Evolutionary conservation across 2,888 invertebrate species (phyloP), one percentile per base, ranked within the genome.

Genomic region (Pristionchus fissidentatus): DNA sequence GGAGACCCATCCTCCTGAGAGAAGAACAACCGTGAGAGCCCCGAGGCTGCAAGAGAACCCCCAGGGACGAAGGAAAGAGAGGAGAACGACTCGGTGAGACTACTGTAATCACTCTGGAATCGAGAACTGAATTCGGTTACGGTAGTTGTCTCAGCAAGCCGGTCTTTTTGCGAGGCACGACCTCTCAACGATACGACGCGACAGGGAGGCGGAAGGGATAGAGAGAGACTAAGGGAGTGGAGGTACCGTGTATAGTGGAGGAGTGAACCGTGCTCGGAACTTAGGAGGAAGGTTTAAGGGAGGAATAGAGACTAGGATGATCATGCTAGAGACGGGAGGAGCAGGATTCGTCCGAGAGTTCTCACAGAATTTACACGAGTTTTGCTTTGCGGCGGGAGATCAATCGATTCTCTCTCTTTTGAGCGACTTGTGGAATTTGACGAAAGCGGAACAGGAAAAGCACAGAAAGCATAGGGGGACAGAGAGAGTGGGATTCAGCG

Each of bases 1-100:
- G 90, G 90, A 35, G 90, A 89, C 52, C 85, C 87, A 60, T 90
- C 90, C 83, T 90, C 89, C 89, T 90, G 88, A 81, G 10, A 81
- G 57, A 35, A 57, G 57, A 41, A 46, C 29, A 19, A 78, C 49
- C 32, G 52, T 15, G 41, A 15, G 41, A n/a, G 41, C 29, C 38
- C 75, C 55, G n/a, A 79, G 55, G 26, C 5, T n/a, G 38, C 32
- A 41, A 79, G n/a, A 41, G 57, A 79, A 13, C 29, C n/a, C 29
- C 22, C 38, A n/a, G 1, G 29, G 75, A 22, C 15, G 49, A 49
- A 41, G 73, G 66, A 35, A 38, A 29, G 66, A 19, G n/a, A n/a
- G n/a, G n/a, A n/a, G n/a, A n/a, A n/a, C n/a, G n/a, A n/a, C n/a
- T n/a, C n/a, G n/a, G n/a, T 49, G 19, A 10, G 49, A 49, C 19